Evolutionary conservation across 92 coral and sea anemone species (phyloP).

Genomic region (Porites rus): DNA sequence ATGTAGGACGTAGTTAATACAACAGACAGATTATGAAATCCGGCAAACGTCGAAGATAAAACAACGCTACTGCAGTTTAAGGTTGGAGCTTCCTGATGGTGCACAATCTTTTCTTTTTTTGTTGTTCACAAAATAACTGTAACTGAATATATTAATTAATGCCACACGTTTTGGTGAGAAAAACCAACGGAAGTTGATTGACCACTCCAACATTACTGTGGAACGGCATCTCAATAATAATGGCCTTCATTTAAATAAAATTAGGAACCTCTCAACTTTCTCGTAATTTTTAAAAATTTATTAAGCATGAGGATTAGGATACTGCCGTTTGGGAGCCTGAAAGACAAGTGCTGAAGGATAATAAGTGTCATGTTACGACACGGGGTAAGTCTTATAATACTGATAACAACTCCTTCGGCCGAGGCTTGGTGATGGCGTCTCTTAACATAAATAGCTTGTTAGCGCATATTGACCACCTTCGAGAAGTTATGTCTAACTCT

Average conservation of each 20-base stretch:
- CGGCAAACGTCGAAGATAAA: too few relatives aligned
- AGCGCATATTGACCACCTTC: slow-evolving; percentile 54
- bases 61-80: too few relatives aligned
- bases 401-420: slow-evolving; percentile 10
- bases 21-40: too few relatives aligned
- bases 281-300: slow-evolving; percentile 23
- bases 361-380: background rate
- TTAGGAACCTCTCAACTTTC: slow-evolving; percentile 59
- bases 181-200: slow-evolving; percentile 49
- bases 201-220: slow-evolving; percentile 44
- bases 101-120: too few relatives aligned
- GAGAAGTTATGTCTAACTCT: slow-evolving; percentile 31
- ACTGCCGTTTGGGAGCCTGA: slow-evolving; percentile 63
- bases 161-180: too few relatives aligned
- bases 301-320: slow-evolving; percentile 36
- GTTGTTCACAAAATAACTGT: too few relatives aligned
- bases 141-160: too few relatives aligned
- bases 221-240: slow-evolving; percentile 58
- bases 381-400: slow-evolving; percentile 6
- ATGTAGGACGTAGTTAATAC: too few relatives aligned
- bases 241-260: slow-evolving; percentile 59
- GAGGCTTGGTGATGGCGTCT: slow-evolving; percentile 22
- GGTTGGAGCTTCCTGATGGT: too few relatives aligned
- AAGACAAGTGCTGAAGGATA: slow-evolving; percentile 1
- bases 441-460: slow-evolving; percentile 54